Conservation (phyloP, 2,113 vertebrate species). For the Podarcis raffonei region DNA sequence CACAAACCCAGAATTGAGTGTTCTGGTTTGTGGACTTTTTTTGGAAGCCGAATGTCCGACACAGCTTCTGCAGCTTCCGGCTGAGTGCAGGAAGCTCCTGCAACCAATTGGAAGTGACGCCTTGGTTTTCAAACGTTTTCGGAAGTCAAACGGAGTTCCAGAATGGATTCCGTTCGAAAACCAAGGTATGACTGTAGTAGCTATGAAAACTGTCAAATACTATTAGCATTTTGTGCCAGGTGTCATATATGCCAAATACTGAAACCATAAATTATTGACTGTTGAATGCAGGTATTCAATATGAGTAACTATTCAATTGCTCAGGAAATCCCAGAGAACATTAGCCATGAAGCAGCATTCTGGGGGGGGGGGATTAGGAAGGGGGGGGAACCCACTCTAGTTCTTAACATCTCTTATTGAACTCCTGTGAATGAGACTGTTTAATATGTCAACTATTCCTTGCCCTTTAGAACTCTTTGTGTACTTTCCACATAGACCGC, state of each 20-base stretch:
- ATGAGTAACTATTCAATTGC: background rate
- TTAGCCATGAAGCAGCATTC: background rate
- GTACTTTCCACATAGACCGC: background rate
- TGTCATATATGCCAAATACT: background rate
- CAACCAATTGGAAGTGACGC: no score
- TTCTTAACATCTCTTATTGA: background rate
- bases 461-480: background rate
- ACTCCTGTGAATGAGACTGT: background rate
- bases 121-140: no score
- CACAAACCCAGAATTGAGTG: no score
- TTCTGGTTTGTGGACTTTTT: no score
- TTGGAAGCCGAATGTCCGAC: no score
- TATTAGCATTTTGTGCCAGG: background rate
- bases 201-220: background rate
- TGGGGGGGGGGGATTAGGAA: background rate
- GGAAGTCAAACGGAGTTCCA: no score
- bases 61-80: no score
- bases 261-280: background rate
- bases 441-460: background rate
- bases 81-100: no score
- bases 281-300: background rate
- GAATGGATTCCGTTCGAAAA: no score
- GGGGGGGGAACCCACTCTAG: conserved; percentile 12
- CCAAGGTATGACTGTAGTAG: background rate
- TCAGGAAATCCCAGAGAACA: background rate